These are phyloP conservation scores for Ictalurus furcatus DNA, from an alignment of 2,113 vertebrate genomes.

Conservation along the genomic window DNA sequence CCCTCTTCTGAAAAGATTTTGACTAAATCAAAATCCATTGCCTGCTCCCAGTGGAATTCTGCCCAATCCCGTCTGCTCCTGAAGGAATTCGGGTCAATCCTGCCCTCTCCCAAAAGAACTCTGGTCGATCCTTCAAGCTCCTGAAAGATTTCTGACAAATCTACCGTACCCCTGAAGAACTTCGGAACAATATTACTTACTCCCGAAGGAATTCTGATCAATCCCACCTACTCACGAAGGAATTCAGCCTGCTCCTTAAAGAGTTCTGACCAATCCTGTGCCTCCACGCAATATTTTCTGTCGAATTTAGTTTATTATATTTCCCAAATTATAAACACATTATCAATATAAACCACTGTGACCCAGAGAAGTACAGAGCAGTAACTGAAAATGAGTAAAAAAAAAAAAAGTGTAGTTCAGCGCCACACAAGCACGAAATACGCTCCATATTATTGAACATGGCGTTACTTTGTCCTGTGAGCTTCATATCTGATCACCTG, in stretches of 20 bases:
- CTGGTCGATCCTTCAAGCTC: not conserved
- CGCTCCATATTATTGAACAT: not conserved
- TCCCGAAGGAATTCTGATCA: not conserved
- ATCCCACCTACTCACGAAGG: not conserved
- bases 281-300: not conserved
- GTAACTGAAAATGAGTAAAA: not conserved
- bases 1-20: not conserved
- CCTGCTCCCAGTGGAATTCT: not conserved
- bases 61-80: not conserved
- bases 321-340: not conserved
- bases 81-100: not conserved
- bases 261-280: not conserved
- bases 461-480: not conserved
- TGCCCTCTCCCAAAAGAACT: not conserved
- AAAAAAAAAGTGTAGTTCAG: not conserved
- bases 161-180: not conserved
- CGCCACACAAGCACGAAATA: not conserved
- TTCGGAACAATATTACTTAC: not conserved
- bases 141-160: not conserved
- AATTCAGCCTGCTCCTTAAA: not conserved
- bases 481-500: not conserved
- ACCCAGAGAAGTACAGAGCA: not conserved
- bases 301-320: not conserved
- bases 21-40: not conserved
- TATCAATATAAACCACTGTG: not conserved